These are phyloP conservation scores for Periplaneta americana DNA, from an alignment of 1,140 invertebrate species.

Conservation along the genomic window DNA sequence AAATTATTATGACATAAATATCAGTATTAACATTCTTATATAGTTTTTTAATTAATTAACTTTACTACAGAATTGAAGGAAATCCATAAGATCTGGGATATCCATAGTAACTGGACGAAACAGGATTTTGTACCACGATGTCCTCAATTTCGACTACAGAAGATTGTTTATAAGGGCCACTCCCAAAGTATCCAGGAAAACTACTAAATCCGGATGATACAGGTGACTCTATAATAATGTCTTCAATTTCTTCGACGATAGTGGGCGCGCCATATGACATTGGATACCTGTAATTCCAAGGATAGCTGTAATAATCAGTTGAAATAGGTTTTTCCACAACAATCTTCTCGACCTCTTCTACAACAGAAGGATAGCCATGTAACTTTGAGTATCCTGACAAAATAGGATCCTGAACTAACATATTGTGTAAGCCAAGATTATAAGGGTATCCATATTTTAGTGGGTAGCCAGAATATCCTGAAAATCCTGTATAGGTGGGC, in stretches of 20 bases:
- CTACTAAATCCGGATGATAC: neutral
- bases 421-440: neutral
- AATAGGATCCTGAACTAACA: neutral
- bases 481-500: neutral
- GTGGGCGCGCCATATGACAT: too few relatives aligned
- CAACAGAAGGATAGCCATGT: neutral
- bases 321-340: neutral
- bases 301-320: neutral
- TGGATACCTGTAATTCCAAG: neutral
- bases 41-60: too few relatives aligned
- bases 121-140: neutral
- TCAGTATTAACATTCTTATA: too few relatives aligned
- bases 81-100: neutral
- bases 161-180: too few relatives aligned
- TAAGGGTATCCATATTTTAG: too few relatives aligned
- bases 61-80: too few relatives aligned
- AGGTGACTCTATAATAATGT: neutral
- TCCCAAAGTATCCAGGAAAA: neutral
- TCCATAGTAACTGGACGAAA: neutral
- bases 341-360: neutral
- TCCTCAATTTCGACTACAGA: neutral
- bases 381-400: neutral
- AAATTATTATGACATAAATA: too few relatives aligned
- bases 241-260: neutral
- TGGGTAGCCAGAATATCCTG: neutral